Base-by-base conservation (phyloP, 2,113 vertebrate genomes). In the Shinisaurus crocodilurus region DNA sequence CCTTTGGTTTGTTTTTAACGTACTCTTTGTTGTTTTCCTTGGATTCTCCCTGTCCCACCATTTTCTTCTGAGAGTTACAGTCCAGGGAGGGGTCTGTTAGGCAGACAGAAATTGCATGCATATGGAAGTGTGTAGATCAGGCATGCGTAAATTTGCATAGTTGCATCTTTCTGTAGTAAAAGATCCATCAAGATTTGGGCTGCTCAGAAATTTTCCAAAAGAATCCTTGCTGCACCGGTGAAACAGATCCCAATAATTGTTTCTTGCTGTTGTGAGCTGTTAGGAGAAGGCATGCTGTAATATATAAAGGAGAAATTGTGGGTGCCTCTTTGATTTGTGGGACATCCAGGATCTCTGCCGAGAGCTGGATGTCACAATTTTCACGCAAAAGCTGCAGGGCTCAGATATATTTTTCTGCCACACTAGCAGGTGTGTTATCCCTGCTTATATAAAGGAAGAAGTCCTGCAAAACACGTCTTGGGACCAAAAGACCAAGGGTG, bases 251-350 rank as follows among this genome's bases (percentile, higher is more conserved):
- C 27, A 81, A 72, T 23, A 15, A 29, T 65, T 48, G 50, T 27
- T 63, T 29, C 40, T 83, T 2, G 4, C 40, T 76, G 50, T 16
- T 20, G n/a, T 89, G 82, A 89, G 4, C 40, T 76, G 9, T 84
- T 60, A 48, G 40, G 57, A 76, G 50, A 13, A 15, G 34, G 10
- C 45, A 25, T 18, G 40, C 29, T 25, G 37, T 89, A 89, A 83
- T 83, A 57, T 60, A 75, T 34, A 25, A 75, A 45, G 18, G 81
- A 72, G 54, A 65, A 76, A 75, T 76, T 84, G 69, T 40, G 37
- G 54, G 12, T 88, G 23, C 48, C 34, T 37, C 13, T 84, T 83
- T 84, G 69, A 89, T 83, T 89, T 89, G 70, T 83, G 69, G 50
- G 88, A 69, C 20, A 34, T 83, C 63, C 20, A 45, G 40, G 29